Base-by-base conservation (phyloP, 1,140 invertebrate genomes). In the Chelonus insularis region DNA sequence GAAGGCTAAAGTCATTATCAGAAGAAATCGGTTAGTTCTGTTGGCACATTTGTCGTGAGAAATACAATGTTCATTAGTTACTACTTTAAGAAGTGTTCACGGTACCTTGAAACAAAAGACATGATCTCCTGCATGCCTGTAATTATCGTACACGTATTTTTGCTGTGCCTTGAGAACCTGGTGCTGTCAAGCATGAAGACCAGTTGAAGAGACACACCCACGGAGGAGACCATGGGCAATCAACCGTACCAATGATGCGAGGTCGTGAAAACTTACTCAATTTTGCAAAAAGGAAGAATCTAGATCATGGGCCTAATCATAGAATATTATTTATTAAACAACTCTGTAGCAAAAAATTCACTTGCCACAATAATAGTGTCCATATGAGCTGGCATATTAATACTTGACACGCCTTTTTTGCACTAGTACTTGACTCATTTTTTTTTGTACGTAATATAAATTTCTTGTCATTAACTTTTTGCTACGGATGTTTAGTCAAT, bases 1-100 rank as follows among this genome's bases (percentile, higher is more conserved):
- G 72, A 75, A 76, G 74, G 74, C 64, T 68, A 63, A 74, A 70
- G 52, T 64, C 39, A 75, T 75, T 71, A 73, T 72, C 64, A 36
- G 47, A 23, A 37, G 45, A 41, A 34, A 41, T 36, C 21, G 34
- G 1, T 51, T 9, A 23, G 29, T 16, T 9, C 18, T 25, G 47
- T 25, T 50, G 23, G 21, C 66, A 65, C 60, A 71, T 68, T 68
- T 69, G 63, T 69, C 68, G 72, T 74, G 71, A 77, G 73, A 77
- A 75, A 73, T 72, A 58, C 21, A 34, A 25, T 16, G 32, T 58
- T 36, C 32, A 48, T 47, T 32, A 21, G 29, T 58, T 20, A 43
- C 37, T 43, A 50, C 41, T 39, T 4, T 29, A 47, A 25, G 18
- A 11, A 45, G 45, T 11, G 12, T 29, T 37, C 9, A 23, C 45